Base-by-base conservation (phyloP, 2,888 invertebrate genomes). In the Pachymerium ferrugineum region DNA sequence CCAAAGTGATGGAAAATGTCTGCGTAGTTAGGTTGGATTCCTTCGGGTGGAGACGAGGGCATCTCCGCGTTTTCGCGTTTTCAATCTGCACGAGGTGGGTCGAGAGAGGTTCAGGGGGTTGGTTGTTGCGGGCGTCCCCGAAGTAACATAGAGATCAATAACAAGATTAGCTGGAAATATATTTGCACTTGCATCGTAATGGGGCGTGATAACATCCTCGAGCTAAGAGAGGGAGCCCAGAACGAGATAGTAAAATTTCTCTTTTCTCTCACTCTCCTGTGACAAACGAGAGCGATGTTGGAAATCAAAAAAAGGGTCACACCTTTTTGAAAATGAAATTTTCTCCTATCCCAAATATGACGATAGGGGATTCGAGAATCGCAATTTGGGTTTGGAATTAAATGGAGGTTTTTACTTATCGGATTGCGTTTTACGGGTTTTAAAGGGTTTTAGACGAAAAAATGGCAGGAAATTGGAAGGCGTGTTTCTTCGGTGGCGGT, bases 91-190 rank as follows among this genome's bases (percentile, higher is more conserved):
- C 54, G 12, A 54, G 54, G 25, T 54, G 54, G 54, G 54, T 54
- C 54, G 54, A 25, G 54, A 54, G 54, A 54, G 54, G 54, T 54
- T 54, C 25, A 54, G n/a, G n/a, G 54, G 54, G 54, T 28, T 54
- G 54, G 25, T 25, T 54, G 54, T 54, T 54, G 54, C 54, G 54
- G 54, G 54, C 54, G 54, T 54, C 69, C 69, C 69, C 33, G n/a
- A 33, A 69, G 69, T 31, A 69, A 69, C 69, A 69, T 69, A 69
- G 33, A 69, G 69, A 69, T 69, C 69, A 69, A 69, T 69, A 69
- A 69, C 69, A 69, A 31, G 69, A 69, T 69, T 69, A 31, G 69
- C 69, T 54, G 25, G 54, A 54, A 54, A 54, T 54, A 54, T 54
- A 54, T 54, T 54, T 54, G 54, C 54, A 54, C 54, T 54, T 54